phyloP scores from a whole-genome alignment of 1,140 invertebrate species.

The Oryctes rhinoceros region DNA sequence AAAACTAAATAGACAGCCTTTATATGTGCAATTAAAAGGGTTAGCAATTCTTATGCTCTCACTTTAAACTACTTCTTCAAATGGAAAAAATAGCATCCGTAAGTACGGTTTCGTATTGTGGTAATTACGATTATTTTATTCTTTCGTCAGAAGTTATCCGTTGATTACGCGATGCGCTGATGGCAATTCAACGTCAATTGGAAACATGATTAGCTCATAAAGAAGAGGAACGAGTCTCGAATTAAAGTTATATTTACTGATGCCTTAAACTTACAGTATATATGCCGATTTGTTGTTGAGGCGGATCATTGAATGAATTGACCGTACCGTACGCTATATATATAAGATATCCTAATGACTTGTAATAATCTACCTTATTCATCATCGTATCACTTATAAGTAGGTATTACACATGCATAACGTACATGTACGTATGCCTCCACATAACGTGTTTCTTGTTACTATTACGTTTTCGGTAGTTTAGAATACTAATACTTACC shows the following conservation, averaged over 20 bases:
- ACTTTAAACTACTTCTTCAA: no score
- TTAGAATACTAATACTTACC: no score
- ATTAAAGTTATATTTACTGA: not conserved
- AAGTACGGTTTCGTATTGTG: no score
- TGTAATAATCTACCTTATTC: no score
- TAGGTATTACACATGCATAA: not conserved
- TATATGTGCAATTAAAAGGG: no score
- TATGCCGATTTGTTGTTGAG: not conserved
- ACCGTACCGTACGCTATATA: not conserved
- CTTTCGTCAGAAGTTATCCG: not conserved
- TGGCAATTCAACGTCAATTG: slow-evolving; percentile 12
- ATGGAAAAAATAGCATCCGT: no score
- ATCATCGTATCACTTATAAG: no score
- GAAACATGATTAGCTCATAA: not conserved
- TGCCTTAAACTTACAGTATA: not conserved
- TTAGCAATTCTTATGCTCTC: no score
- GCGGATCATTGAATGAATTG: not conserved
- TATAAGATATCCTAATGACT: not conserved
- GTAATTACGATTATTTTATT: not conserved
- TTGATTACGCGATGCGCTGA: not conserved
- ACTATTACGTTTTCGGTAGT: no score
- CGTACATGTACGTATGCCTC: not conserved
- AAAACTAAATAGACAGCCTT: no score
- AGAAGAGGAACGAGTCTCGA: slow-evolving; percentile 8
- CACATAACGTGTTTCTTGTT: no score